These are phyloP conservation scores for Anneissia japonica DNA, from an alignment of 35 echinoderm and acorn worm genomes.

Conservation along the genomic window DNA sequence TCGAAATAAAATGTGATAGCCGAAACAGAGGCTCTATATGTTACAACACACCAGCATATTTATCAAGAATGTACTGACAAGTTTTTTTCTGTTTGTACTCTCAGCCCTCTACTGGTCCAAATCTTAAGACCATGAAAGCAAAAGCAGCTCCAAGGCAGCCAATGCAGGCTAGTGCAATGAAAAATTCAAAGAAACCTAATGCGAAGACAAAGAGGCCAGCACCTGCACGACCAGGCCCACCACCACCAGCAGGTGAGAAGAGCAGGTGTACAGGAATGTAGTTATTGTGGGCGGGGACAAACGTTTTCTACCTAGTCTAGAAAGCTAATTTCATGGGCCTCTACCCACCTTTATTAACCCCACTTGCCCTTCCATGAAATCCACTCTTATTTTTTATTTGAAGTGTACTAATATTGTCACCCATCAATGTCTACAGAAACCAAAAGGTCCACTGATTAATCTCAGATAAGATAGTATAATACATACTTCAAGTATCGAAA, in stretches of 20 bases:
- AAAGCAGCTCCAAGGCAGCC: not conserved
- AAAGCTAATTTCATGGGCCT: not conserved
- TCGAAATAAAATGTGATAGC: too few relatives aligned
- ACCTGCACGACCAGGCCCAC: constrained; percentile 22
- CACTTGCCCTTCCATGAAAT: not conserved
- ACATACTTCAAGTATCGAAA: too few relatives aligned
- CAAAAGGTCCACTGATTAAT: too few relatives aligned
- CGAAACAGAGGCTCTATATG: too few relatives aligned
- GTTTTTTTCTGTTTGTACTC: too few relatives aligned
- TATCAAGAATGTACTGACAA: too few relatives aligned
- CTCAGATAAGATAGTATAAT: too few relatives aligned
- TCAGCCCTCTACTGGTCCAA: not conserved
- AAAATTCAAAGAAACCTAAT: constrained; percentile 5
- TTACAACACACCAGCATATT: too few relatives aligned
- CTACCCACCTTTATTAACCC: not conserved
- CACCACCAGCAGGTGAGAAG: constrained; percentile 27
- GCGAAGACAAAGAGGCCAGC: constrained; percentile 6
- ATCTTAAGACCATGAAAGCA: not conserved
- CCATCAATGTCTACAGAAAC: too few relatives aligned
- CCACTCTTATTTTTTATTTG: not conserved
- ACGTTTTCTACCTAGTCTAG: not conserved
- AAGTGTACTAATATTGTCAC: not conserved
- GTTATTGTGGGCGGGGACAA: not conserved
- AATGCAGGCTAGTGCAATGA: not conserved
- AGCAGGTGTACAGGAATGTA: constrained; percentile 1